These are phyloP conservation scores for Drosophila pegasa DNA, from an alignment of 2,888 invertebrate species.

Conservation along the genomic window DNA sequence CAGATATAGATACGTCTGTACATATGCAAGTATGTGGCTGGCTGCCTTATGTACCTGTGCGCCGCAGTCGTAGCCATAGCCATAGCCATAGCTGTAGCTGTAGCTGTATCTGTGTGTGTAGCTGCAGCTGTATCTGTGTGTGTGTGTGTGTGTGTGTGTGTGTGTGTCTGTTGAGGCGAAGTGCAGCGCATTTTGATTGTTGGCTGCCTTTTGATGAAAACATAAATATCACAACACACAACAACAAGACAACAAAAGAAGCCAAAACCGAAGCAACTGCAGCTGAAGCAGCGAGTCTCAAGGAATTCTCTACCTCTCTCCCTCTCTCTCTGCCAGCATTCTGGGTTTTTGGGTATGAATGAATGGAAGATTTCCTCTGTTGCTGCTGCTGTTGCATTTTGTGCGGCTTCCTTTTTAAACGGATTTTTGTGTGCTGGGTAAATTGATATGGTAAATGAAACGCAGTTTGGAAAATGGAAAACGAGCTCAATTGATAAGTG, in stretches of 20 bases:
- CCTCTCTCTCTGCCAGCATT: slow-evolving; percentile 27
- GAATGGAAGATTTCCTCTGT: slow-evolving; percentile 47
- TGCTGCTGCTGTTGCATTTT: slow-evolving; percentile 26
- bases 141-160: slow-evolving; percentile 14
- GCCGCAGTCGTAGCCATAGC: slow-evolving; percentile 12
- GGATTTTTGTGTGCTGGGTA: slow-evolving; percentile 55
- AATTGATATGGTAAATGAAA: slow-evolving; percentile 73
- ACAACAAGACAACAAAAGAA: slow-evolving; percentile 42
- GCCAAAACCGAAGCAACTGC: slow-evolving; percentile 37
- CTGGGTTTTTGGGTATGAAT: slow-evolving; percentile 66
- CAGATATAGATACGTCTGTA: slow-evolving; percentile 16
- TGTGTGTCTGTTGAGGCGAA: slow-evolving; percentile 54
- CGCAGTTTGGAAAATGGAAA: slow-evolving; percentile 39
- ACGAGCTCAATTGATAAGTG: slow-evolving; percentile 48
- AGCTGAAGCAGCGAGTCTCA: slow-evolving; percentile 48
- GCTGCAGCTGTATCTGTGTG: slow-evolving; percentile 30
- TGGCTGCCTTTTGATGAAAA: slow-evolving; percentile 80
- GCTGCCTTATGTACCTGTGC: slow-evolving; percentile 61
- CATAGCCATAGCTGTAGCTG: slow-evolving; percentile 1
- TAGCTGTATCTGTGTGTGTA: slow-evolving; percentile 36
- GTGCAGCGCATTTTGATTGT: slow-evolving; percentile 81
- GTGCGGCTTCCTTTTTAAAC: slow-evolving; percentile 33
- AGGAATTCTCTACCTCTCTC: slow-evolving; percentile 33
- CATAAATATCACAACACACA: slow-evolving; percentile 75
- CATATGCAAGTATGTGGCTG: slow-evolving; percentile 50